Evolutionary conservation across 2,888 invertebrate species (phyloP).

Genomic region (Caenorhabditis wallacei): DNA sequence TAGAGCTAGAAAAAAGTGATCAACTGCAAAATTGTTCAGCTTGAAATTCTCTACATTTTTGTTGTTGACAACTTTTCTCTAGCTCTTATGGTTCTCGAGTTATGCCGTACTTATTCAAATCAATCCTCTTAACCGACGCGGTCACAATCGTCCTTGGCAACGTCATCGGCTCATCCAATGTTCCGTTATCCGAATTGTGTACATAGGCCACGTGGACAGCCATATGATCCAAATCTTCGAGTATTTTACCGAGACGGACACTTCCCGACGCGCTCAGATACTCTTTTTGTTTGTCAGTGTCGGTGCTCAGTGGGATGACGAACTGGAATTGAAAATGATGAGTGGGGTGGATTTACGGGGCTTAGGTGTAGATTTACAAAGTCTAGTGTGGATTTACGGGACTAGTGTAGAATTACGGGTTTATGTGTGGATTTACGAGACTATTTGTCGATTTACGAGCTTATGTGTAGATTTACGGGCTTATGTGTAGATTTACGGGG

Average conservation of each 20-base stretch:
- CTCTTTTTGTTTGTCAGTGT: slow-evolving; percentile 59
- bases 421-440: neutral
- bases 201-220: slow-evolving; percentile 87
- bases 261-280: slow-evolving; percentile 76
- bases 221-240: slow-evolving; percentile 85
- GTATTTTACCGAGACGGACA: slow-evolving; percentile 88
- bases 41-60: neutral
- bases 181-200: slow-evolving; percentile 85
- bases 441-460: too few relatives aligned
- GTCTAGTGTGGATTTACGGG: too few relatives aligned
- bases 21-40: too few relatives aligned
- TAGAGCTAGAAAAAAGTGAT: neutral
- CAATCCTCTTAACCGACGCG: slow-evolving; percentile 88
- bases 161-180: slow-evolving; percentile 85
- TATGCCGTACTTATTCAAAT: slow-evolving; percentile 70
- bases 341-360: neutral
- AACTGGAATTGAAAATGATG: slow-evolving; percentile 51
- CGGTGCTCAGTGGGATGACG: slow-evolving; percentile 69
- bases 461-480: neutral
- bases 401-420: neutral
- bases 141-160: slow-evolving; percentile 87
- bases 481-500: neutral
- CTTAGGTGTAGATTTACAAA: neutral
- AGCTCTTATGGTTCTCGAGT: too few relatives aligned
- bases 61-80: neutral